Conservation (phyloP, 1,140 invertebrate genomes). For the Octopus bimaculoides region DNA sequence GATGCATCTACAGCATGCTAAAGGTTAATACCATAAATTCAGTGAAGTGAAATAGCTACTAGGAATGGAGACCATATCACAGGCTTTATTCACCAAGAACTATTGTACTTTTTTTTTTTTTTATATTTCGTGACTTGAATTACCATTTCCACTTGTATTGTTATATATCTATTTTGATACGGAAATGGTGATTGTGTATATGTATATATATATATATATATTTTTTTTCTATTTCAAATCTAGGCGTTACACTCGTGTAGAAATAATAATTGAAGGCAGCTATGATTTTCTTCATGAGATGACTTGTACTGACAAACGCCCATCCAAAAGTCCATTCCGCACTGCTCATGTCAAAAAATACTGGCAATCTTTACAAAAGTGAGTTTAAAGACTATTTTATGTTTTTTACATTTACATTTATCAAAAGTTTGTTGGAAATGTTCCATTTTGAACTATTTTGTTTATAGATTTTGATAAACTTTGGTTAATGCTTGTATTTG, state of each 20-base stretch:
- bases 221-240: not conserved
- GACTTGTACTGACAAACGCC: constrained; percentile 70
- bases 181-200: too few relatives aligned
- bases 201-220: too few relatives aligned
- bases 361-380: constrained; percentile 61
- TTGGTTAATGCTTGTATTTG: not conserved
- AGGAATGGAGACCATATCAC: too few relatives aligned
- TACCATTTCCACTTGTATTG: too few relatives aligned
- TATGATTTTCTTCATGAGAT: constrained; percentile 82
- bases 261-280: constrained; percentile 62
- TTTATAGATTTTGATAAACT: not conserved
- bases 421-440: constrained; percentile 44
- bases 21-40: too few relatives aligned
- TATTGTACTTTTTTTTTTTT: not conserved
- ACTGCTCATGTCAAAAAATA: constrained; percentile 71
- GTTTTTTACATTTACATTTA: not conserved
- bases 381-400: constrained; percentile 18
- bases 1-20: too few relatives aligned
- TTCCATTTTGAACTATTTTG: constrained; percentile 14
- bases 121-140: not conserved
- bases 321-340: constrained; percentile 68
- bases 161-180: too few relatives aligned
- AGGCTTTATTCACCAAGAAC: too few relatives aligned
- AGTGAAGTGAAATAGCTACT: too few relatives aligned
- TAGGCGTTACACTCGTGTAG: constrained; percentile 44